Evolutionary conservation across 2,888 invertebrate genomes (phyloP).

Genomic region (Drosophila neonasuta): DNA sequence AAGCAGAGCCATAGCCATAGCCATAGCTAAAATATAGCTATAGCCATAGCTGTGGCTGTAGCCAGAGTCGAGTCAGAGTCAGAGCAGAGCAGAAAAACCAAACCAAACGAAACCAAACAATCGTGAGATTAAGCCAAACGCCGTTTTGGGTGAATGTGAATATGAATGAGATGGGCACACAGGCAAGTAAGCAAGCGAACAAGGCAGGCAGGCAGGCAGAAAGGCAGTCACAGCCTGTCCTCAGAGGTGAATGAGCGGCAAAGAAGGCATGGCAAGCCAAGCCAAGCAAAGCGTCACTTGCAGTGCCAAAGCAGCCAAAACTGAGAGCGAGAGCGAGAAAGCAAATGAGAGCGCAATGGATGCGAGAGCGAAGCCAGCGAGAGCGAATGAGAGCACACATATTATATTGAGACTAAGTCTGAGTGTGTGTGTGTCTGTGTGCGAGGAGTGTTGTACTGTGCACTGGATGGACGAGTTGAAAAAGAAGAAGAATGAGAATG

Average conservation of each 20-base stretch:
- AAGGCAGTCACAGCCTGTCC: constrained; percentile 61
- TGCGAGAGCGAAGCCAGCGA: constrained; percentile 42
- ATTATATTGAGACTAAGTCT: constrained; percentile 32
- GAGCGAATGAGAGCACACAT: constrained; percentile 44
- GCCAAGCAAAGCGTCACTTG: constrained; percentile 66
- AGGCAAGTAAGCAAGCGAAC: not conserved
- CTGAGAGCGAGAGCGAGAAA: constrained; percentile 34
- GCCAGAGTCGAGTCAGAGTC: constrained; percentile 35
- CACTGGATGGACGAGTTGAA: constrained; percentile 76
- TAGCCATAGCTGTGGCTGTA: constrained; percentile 4
- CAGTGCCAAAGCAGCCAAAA: constrained; percentile 43
- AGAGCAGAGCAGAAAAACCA: constrained; percentile 59
- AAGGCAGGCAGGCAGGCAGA: constrained; percentile 26
- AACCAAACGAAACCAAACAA: constrained; percentile 72
- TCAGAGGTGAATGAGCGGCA: constrained; percentile 70
- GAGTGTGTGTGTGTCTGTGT: constrained; percentile 28
- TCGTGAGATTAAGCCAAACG: constrained; percentile 78
- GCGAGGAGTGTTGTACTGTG: constrained; percentile 42
- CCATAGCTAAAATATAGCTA: constrained; percentile 11
- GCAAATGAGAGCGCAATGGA: constrained; percentile 36
- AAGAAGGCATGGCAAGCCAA: constrained; percentile 36
- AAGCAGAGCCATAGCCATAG: constrained; percentile 38
- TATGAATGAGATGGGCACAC: constrained; percentile 71
- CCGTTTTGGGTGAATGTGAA: constrained; percentile 78
- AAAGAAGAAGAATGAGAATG: constrained; percentile 51